phyloP scores from a whole-genome alignment of 2,888 invertebrate genomes.

The Stratiomys singularior region DNA sequence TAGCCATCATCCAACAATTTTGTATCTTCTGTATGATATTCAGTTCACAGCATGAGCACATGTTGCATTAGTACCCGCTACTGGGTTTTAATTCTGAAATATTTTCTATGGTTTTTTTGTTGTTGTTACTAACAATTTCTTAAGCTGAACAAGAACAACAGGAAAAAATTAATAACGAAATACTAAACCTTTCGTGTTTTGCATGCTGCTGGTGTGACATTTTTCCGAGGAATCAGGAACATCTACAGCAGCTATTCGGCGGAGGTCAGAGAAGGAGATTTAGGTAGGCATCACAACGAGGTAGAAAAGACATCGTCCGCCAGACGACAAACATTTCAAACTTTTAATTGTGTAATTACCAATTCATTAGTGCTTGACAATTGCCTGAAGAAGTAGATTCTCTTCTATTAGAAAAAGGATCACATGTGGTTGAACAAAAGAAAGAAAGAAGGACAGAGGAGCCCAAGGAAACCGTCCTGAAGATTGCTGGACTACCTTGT shows the following conservation, averaged over 20 bases:
- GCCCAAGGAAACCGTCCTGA: no score
- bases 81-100: slow-evolving; percentile 32
- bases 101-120: slow-evolving; percentile 2
- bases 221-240: slow-evolving; percentile 24
- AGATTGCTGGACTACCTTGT: no score
- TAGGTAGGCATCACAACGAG: not conserved
- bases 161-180: not conserved
- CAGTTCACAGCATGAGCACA: slow-evolving; percentile 37
- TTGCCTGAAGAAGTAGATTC: slow-evolving; percentile 39
- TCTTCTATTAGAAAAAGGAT: not conserved
- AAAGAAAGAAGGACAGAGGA: no score
- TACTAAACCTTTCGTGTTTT: slow-evolving; percentile 20
- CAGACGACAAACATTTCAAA: slow-evolving; percentile 33
- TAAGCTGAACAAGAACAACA: not conserved
- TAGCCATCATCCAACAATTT: slow-evolving; percentile 16
- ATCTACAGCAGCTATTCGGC: not conserved
- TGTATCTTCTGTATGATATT: slow-evolving; percentile 12
- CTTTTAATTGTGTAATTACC: slow-evolving; percentile 53
- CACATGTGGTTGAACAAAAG: no score
- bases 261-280: not conserved
- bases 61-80: slow-evolving; percentile 19
- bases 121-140: not conserved
- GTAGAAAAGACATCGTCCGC: not conserved
- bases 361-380: slow-evolving; percentile 52
- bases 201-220: slow-evolving; percentile 32